Conservation (phyloP, 2,113 vertebrate species). For the Cyanistes caeruleus region DNA sequence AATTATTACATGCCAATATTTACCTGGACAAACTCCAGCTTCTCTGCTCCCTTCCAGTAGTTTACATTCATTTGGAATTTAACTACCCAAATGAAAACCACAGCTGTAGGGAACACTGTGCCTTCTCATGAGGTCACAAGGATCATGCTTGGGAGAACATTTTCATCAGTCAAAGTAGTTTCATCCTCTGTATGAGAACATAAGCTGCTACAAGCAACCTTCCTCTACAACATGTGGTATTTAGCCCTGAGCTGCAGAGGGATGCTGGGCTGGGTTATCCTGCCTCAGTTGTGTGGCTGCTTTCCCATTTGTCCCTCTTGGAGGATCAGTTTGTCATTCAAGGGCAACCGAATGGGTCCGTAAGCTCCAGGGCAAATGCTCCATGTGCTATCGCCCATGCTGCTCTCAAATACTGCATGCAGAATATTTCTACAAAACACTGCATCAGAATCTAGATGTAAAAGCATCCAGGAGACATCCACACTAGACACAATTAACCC, state of each 20-base stretch:
- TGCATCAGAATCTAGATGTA: neutral
- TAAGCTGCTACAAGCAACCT: neutral
- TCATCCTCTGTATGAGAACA: neutral
- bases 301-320: neutral
- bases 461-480: neutral
- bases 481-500: neutral
- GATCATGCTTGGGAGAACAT: neutral
- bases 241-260: neutral
- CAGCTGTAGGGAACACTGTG: neutral
- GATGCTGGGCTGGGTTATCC: neutral
- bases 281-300: neutral
- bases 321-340: neutral
- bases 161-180: neutral
- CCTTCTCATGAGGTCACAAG: neutral
- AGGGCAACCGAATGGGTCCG: fast-evolving
- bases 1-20: conserved; percentile 1
- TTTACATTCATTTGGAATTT: conserved; percentile 13
- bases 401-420: neutral
- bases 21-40: conserved; percentile 34
- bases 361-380: neutral
- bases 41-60: neutral
- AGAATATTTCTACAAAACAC: neutral
- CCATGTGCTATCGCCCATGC: fast-evolving
- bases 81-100: conserved; percentile 3
- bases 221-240: neutral